Evolutionary conservation across 2,888 invertebrate genomes (phyloP), one percentile per base, ranked within the genome.

Genomic region (Dasysyrphus albostriatus): DNA sequence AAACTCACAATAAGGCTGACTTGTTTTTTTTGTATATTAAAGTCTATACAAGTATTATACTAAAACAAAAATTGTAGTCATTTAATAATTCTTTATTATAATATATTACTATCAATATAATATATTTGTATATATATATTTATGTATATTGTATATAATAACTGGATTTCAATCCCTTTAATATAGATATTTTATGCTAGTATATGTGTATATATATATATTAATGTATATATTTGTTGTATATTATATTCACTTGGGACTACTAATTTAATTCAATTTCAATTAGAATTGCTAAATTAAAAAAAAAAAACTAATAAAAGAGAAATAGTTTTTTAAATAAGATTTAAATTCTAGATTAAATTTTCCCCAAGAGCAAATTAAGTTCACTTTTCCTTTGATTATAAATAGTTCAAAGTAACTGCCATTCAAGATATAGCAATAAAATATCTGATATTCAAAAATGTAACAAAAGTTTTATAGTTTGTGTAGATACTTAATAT

Each of bases 41-140:
- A 4, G 39, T 39, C 12, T 7, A 10, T 5, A 32, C 5, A 32
- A 32, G 7, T 9, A 10, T 37, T 2, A 39, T 19, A 56, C 37
- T 51, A 63, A n/a, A 51, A 56, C 10, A 19, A 16, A 10, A 7
- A 0, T 42, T 42, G 8, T 51, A 65, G 39, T 82, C 67, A 47
- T 83, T 75, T 73, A 61, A 78, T 83, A 83, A 73, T 82, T 75
- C 69, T 83, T 83, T 80, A 80, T 80, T 80, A 39, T 73, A 67
- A 74, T 80, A 79, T 67, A 83, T 83, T 83, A 74, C 73, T 78
- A 83, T 83, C 83, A 83, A 83, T 83, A 69, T 83, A 83, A 83
- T 83, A 83, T 78, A 61, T 83, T 77, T 83, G 72, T 83, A 76
- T 83, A 74, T 83, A 69, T 77, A 49, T 58, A 37, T 74, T 32